A percentile compares a stretch with the other conserved stretches of the same genome.
Conservation (phyloP, 2,113 vertebrate species). For the Cephalopterus ornatus region DNA sequence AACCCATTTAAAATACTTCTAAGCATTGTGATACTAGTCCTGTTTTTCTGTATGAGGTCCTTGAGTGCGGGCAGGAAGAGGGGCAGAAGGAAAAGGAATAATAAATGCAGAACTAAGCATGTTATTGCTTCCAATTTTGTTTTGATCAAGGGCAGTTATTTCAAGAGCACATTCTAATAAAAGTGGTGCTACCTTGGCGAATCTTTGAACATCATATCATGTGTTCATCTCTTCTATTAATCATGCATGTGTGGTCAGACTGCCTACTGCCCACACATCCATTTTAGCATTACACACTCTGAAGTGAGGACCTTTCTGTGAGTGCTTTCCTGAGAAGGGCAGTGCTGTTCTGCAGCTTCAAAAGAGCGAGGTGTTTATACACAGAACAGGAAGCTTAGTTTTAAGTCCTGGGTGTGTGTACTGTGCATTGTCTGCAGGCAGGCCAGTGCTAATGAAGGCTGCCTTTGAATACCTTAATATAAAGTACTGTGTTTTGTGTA, state of each 20-base stretch:
- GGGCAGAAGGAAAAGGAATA: background rate
- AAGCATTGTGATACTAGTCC: background rate
- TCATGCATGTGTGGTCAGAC: accelerated
- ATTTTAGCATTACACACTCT: background rate
- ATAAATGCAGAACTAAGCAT: background rate
- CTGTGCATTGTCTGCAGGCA: background rate
- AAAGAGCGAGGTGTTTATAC: background rate
- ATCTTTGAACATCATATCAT: background rate
- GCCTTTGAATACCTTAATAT: background rate
- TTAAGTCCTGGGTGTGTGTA: background rate
- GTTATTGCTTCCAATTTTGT: background rate
- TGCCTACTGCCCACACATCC: background rate
- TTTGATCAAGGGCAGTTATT: background rate
- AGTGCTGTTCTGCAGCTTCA: background rate
- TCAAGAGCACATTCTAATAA: background rate
- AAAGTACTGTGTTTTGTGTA: background rate
- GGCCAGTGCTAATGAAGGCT: background rate
- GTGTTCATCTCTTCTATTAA: background rate
- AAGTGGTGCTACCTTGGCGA: background rate
- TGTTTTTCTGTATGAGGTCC: background rate
- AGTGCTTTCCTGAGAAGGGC: background rate
- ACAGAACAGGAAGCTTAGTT: background rate
- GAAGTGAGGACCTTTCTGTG: background rate
- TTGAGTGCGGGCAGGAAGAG: background rate
- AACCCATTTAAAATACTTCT: background rate